phyloP scores from a whole-genome alignment of 2,888 invertebrate genomes.

The Chrysotoxum bicinctum region DNA sequence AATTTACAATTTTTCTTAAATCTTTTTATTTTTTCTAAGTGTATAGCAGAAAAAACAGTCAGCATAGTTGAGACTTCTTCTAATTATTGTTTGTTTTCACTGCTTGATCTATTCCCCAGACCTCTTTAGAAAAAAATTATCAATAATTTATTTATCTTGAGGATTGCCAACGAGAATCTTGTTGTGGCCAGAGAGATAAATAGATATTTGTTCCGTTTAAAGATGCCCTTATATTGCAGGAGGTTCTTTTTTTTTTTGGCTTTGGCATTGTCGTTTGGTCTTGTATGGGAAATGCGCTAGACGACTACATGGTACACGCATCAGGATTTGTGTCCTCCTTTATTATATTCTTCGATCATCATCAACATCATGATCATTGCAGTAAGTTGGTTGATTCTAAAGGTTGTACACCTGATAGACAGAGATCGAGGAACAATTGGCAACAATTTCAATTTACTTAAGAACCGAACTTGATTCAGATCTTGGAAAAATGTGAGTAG shows the following conservation, averaged over 20 bases:
- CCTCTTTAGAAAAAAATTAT: slow-evolving; percentile 64
- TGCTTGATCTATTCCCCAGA: slow-evolving; percentile 61
- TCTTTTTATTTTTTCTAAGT: slow-evolving; percentile 1
- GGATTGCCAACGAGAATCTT: slow-evolving; percentile 66
- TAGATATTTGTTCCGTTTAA: slow-evolving; percentile 74
- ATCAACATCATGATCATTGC: slow-evolving; percentile 35
- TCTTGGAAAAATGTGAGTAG: no score
- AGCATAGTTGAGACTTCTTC: slow-evolving; percentile 2
- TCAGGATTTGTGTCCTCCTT: slow-evolving; percentile 61
- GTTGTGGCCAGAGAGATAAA: slow-evolving; percentile 67
- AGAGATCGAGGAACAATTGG: slow-evolving; percentile 31
- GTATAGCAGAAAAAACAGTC: neutral
- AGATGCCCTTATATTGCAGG: slow-evolving; percentile 73
- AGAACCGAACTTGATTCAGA: slow-evolving; percentile 32
- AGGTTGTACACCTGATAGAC: slow-evolving; percentile 62
- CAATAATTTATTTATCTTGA: slow-evolving; percentile 73
- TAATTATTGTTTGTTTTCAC: slow-evolving; percentile 55
- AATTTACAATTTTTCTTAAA: no score
- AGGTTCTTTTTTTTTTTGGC: slow-evolving; percentile 9
- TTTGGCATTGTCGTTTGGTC: slow-evolving; percentile 40
- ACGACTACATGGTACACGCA: slow-evolving; percentile 65
- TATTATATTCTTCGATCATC: slow-evolving; percentile 49
- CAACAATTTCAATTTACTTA: slow-evolving; percentile 8
- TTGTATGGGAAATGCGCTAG: slow-evolving; percentile 67
- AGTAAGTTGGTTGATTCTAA: slow-evolving; percentile 6